These are phyloP conservation scores for Arrhamphus sclerolepis DNA, from an alignment of 2,797 vertebrate genomes.

Conservation along the genomic window DNA sequence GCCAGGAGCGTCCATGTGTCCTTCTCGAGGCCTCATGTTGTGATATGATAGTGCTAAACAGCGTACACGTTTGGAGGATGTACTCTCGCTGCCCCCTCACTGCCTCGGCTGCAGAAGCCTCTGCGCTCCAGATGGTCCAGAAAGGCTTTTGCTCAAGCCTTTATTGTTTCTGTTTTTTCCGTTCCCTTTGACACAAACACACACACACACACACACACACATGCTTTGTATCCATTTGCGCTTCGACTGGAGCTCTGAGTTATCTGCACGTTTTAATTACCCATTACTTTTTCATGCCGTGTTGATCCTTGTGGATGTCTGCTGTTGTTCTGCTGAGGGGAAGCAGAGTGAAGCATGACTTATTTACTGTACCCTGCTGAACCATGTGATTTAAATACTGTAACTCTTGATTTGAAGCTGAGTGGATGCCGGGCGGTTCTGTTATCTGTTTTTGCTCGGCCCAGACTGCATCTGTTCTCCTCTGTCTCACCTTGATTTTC, in stretches of 20 bases:
- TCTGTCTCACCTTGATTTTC: constrained; percentile 10
- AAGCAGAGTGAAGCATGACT: constrained; percentile 62
- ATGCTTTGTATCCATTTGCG: constrained; percentile 11
- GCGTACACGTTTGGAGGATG: not conserved
- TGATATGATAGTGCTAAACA: constrained; percentile 30
- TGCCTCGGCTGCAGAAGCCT: constrained; percentile 17
- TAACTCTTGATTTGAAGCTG: constrained; percentile 15
- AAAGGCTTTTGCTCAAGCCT: constrained; percentile 20
- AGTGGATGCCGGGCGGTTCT: constrained; percentile 34
- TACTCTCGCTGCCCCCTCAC: constrained; percentile 22
- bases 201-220: no score
- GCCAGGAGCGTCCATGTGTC: constrained; percentile 35
- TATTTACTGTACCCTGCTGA: constrained; percentile 60
- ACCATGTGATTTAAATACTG: constrained; percentile 56
- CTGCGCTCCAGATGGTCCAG: constrained; percentile 24
- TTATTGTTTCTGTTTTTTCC: constrained; percentile 8
- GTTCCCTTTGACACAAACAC: constrained; percentile 14
- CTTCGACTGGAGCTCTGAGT: constrained; percentile 45
- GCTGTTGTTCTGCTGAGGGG: constrained; percentile 51
- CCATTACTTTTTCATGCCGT: constrained; percentile 61
- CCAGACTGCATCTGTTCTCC: constrained; percentile 19
- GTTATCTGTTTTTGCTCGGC: constrained; percentile 35
- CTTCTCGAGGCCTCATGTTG: constrained; percentile 39
- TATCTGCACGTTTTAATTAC: constrained; percentile 64
- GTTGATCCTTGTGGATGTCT: constrained; percentile 23